Conservation (phyloP, 2,888 invertebrate species). For the Idaea dimidiata region DNA sequence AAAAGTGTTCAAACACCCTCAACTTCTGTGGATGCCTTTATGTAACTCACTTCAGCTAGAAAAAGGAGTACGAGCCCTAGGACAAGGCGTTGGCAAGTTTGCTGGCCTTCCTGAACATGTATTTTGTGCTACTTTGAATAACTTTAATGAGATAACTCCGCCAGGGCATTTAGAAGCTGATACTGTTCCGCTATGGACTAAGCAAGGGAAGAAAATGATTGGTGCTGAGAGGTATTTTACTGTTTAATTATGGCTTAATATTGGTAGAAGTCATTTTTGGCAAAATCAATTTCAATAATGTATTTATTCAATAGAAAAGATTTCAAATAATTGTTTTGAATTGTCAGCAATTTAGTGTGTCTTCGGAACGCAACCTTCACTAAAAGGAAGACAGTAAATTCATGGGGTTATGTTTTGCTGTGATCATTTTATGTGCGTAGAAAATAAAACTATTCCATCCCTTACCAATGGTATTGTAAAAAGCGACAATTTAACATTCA, state of each 20-base stretch:
- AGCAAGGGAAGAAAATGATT: constrained; percentile 86
- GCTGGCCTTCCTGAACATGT: constrained; percentile 80
- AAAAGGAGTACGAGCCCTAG: constrained; percentile 83
- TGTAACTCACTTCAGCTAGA: constrained; percentile 84
- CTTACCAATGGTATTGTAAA: too few relatives aligned
- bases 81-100: constrained; percentile 85
- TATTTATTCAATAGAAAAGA: too few relatives aligned
- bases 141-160: constrained; percentile 84
- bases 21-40: constrained; percentile 86
- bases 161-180: constrained; percentile 86
- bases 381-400: too few relatives aligned
- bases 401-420: too few relatives aligned
- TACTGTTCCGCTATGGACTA: constrained; percentile 88
- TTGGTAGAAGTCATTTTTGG: not conserved
- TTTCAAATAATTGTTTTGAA: too few relatives aligned
- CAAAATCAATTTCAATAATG: not conserved
- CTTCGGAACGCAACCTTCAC: too few relatives aligned
- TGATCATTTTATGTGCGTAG: too few relatives aligned
- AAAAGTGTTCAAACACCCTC: constrained; percentile 81
- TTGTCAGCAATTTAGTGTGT: too few relatives aligned
- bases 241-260: constrained; percentile 3
- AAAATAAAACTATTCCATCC: too few relatives aligned
- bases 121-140: constrained; percentile 82
- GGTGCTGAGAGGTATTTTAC: constrained; percentile 76
- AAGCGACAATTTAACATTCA: too few relatives aligned